Conservation (phyloP, 53 echinoderm and acorn worm genomes). For the Holothuria scabra region DNA sequence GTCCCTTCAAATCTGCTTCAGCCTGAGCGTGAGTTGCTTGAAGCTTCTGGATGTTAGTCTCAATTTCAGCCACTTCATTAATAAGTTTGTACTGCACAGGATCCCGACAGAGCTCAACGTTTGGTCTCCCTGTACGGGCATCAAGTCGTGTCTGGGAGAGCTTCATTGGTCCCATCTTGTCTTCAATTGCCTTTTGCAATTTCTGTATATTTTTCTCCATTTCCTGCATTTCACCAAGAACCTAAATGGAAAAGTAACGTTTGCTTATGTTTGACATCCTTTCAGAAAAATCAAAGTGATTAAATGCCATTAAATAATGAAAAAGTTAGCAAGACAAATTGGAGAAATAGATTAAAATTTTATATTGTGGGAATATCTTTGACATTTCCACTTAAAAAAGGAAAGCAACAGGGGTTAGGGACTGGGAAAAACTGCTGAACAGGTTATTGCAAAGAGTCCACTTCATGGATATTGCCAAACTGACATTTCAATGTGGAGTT, state of each 20-base stretch:
- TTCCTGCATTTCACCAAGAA: conserved; percentile 84
- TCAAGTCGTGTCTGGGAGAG: conserved; percentile 88
- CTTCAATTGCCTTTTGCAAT: conserved; percentile 75
- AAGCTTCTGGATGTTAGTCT: conserved; percentile 71
- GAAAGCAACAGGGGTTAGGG: too few species aligned
- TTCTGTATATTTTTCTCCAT: conserved; percentile 97
- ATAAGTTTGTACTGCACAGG: conserved; percentile 98
- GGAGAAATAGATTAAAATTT: too few species aligned
- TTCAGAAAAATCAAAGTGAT: too few species aligned
- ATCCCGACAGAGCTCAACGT: conserved; percentile 96
- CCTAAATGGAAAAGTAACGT: conserved; percentile 37
- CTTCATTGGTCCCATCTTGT: conserved; percentile 92
- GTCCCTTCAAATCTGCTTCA: conserved; percentile 82
- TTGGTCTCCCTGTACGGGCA: conserved; percentile 83
- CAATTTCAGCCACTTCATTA: conserved; percentile 86
- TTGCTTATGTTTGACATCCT: too few species aligned
- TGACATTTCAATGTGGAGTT: too few species aligned
- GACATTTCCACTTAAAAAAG: too few species aligned
- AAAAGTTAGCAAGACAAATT: too few species aligned
- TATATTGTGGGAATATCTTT: too few species aligned
- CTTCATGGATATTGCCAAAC: too few species aligned
- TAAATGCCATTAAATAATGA: too few species aligned
- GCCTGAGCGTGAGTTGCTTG: conserved; percentile 78
- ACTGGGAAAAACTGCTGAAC: too few species aligned
- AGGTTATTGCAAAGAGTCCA: too few species aligned